These are phyloP conservation scores for Lordiphosa fenestrarum DNA, from an alignment of 2,888 invertebrate species.

Conservation along the genomic window DNA sequence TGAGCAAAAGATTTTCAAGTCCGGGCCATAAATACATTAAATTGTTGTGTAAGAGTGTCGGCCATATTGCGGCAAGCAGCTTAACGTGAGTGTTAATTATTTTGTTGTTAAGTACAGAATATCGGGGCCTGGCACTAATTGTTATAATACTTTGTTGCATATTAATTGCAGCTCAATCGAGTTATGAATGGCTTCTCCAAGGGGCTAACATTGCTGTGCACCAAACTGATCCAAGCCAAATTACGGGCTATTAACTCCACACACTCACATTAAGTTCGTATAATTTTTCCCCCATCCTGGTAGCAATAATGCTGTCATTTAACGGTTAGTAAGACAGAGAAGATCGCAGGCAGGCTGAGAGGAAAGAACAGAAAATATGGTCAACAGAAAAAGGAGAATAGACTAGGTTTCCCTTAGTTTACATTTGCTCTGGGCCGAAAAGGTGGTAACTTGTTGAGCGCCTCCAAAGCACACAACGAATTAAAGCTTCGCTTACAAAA, in stretches of 20 bases:
- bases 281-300: background rate
- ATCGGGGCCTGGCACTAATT: constrained; percentile 27
- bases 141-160: constrained; percentile 11
- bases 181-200: background rate
- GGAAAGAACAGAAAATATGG: too few species aligned
- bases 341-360: too few species aligned
- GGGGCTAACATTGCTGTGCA: too few species aligned
- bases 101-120: constrained; percentile 13
- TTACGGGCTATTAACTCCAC: constrained; percentile 42
- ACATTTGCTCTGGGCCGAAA: too few species aligned
- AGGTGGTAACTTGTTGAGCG: too few species aligned
- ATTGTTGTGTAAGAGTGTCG: background rate
- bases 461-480: too few species aligned
- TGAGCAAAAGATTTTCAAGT: constrained; percentile 32
- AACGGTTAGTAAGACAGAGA: background rate
- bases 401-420: too few species aligned
- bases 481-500: too few species aligned
- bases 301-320: background rate
- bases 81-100: constrained; percentile 39
- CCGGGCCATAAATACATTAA: background rate
- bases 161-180: constrained; percentile 26
- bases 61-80: constrained; percentile 12
- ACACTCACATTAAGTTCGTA: constrained; percentile 19
- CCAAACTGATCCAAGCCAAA: constrained; percentile 29
- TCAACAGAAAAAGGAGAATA: too few species aligned